Evolutionary conservation across 2,797 vertebrate species (phyloP).

Genomic region (Spea hammondii): DNA sequence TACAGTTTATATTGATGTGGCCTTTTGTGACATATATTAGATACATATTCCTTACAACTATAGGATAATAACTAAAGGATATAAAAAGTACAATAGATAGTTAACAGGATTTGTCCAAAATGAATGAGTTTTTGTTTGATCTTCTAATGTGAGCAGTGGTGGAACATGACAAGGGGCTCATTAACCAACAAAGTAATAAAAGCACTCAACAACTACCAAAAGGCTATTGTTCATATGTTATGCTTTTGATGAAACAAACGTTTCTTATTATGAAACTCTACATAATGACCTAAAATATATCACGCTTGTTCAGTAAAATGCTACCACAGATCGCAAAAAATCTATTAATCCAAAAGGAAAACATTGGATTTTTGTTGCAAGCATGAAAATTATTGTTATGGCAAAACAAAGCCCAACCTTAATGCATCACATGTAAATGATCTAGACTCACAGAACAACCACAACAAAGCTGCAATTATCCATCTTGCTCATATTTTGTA

Average conservation of each 20-base stretch:
- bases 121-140: neutral
- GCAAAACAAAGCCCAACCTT: constrained; percentile 15
- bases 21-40: too few relatives aligned
- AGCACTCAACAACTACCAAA: neutral
- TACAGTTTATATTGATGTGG: too few relatives aligned
- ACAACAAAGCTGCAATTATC: constrained; percentile 18
- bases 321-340: constrained; percentile 13
- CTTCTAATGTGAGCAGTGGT: neutral
- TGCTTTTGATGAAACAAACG: neutral
- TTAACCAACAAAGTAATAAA: constrained; percentile 13
- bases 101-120: neutral
- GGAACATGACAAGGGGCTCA: neutral
- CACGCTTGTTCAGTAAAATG: constrained; percentile 7
- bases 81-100: too few relatives aligned
- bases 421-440: constrained; percentile 6
- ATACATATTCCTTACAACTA: too few relatives aligned
- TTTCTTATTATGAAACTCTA: constrained; percentile 28
- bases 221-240: constrained; percentile 17
- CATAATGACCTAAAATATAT: constrained; percentile 13
- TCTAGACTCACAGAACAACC: constrained; percentile 11
- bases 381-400: constrained; percentile 5
- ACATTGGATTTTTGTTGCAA: constrained; percentile 17
- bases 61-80: too few relatives aligned
- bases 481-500: constrained; percentile 5
- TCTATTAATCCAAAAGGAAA: constrained; percentile 27